Conservation (phyloP, 2,113 vertebrate species). For the Centropus bengalensis region DNA sequence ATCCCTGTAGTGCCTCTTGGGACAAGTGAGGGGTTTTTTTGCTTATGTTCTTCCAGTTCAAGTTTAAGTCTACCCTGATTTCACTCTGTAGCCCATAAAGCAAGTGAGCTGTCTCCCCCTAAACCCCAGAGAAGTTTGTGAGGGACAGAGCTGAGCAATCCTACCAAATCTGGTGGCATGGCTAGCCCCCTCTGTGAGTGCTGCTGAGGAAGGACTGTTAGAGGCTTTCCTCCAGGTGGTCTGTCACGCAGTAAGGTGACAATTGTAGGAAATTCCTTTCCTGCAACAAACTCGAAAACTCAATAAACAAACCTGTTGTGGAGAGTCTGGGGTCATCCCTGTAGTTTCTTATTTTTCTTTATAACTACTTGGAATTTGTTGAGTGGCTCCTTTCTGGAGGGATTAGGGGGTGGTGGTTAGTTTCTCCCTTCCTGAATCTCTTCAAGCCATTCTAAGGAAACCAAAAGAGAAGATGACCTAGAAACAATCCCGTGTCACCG, state of each 20-base stretch:
- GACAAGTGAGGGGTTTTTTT: neutral
- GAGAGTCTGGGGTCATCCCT: neutral
- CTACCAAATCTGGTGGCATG: neutral
- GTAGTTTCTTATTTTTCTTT: neutral
- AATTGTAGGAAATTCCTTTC: slow-evolving; percentile 61
- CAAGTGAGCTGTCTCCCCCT: neutral
- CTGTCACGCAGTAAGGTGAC: slow-evolving; percentile 55
- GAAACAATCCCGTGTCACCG: neutral
- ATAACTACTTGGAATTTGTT: neutral
- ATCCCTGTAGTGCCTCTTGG: neutral
- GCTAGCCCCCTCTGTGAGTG: neutral
- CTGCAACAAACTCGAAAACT: neutral
- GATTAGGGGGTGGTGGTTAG: neutral
- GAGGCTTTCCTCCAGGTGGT: slow-evolving; percentile 48
- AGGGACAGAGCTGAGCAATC: neutral
- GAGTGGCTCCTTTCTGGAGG: neutral
- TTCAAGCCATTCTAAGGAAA: neutral
- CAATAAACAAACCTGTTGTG: slow-evolving; percentile 23
- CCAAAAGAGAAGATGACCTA: neutral
- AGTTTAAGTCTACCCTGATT: neutral
- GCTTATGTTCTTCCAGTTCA: neutral
- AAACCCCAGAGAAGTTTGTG: neutral
- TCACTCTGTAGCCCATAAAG: neutral
- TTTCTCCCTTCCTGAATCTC: neutral
- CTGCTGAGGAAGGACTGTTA: neutral